A percentile compares a stretch with the other conserved stretches of the same genome.
Conservation (phyloP, 2,797 vertebrate species). For the Neostethus bicornis region DNA sequence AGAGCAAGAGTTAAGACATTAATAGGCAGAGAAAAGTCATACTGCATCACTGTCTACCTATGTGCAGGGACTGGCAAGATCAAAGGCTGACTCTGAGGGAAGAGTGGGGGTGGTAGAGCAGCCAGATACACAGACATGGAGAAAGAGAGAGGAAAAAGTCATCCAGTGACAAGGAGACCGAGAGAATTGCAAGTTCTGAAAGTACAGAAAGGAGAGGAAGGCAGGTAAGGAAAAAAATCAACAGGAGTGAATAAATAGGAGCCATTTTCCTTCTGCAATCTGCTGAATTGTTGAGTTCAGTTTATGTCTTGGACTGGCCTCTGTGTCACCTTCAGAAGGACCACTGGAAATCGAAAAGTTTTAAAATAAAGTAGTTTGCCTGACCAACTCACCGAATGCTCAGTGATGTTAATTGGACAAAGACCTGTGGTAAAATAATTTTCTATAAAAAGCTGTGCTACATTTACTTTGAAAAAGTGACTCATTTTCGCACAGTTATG, state of each 20-base stretch:
- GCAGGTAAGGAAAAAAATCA: slow-evolving; percentile 55
- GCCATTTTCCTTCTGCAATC: slow-evolving; percentile 71
- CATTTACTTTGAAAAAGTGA: slow-evolving; percentile 3
- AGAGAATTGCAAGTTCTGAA: slow-evolving; percentile 68
- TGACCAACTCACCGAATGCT: slow-evolving; percentile 50
- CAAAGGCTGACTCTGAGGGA: slow-evolving; percentile 68
- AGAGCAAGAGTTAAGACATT: slow-evolving; percentile 75
- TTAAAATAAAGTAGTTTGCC: slow-evolving; percentile 52
- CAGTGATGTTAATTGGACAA: slow-evolving; percentile 48
- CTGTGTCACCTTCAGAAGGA: slow-evolving; percentile 59
- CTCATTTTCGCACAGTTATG: not conserved
- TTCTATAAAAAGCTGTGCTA: slow-evolving; percentile 7
- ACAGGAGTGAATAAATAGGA: slow-evolving; percentile 63
- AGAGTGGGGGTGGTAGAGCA: slow-evolving; percentile 36
- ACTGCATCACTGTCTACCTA: slow-evolving; percentile 79
- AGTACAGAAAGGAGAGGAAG: slow-evolving; percentile 60
- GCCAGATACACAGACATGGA: slow-evolving; percentile 54
- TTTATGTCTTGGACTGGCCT: slow-evolving; percentile 60
- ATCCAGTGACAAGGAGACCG: slow-evolving; percentile 68
- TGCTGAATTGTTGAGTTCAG: slow-evolving; percentile 65
- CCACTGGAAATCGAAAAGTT: slow-evolving; percentile 38
- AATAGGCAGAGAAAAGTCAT: slow-evolving; percentile 79
- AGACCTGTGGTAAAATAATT: slow-evolving; percentile 22
- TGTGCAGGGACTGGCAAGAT: slow-evolving; percentile 72
- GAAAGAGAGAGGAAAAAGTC: slow-evolving; percentile 62